phyloP scores from a whole-genome alignment of 2,113 vertebrate genomes.

The Petaurus breviceps region DNA sequence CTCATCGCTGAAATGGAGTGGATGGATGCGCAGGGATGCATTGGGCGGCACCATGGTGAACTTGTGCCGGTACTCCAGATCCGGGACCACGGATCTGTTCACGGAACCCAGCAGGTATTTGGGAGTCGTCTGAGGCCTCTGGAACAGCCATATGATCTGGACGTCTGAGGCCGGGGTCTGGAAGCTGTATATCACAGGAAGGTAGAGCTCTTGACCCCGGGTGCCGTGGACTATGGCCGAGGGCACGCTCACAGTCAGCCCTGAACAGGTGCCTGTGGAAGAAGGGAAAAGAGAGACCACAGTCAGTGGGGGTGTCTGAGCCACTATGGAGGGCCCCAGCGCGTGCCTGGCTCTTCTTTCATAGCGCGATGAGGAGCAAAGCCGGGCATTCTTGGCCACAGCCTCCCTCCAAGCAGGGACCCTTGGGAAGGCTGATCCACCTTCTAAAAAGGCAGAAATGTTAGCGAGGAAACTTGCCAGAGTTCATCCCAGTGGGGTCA shows the following conservation, averaged over 20 bases:
- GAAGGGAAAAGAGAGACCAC: background rate
- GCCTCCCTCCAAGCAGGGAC: too few relatives aligned
- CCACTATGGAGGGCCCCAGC: too few relatives aligned
- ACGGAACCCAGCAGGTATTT: slow-evolving; percentile 84
- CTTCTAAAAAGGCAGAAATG: too few relatives aligned
- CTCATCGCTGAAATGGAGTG: slow-evolving; percentile 83
- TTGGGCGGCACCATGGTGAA: slow-evolving; percentile 86
- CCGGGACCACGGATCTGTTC: slow-evolving; percentile 85
- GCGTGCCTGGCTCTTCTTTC: too few relatives aligned
- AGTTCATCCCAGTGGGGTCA: too few relatives aligned
- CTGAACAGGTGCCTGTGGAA: slow-evolving; percentile 80
- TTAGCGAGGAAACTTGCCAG: too few relatives aligned
- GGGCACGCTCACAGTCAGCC: slow-evolving; percentile 83
- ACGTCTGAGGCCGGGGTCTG: slow-evolving; percentile 82
- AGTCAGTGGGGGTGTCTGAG: background rate
- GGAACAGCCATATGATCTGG: slow-evolving; percentile 89
- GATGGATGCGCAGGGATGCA: slow-evolving; percentile 85
- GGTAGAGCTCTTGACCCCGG: slow-evolving; percentile 84
- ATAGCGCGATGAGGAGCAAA: too few relatives aligned
- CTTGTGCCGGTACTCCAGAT: slow-evolving; percentile 87
- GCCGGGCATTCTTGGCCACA: too few relatives aligned
- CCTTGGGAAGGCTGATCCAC: too few relatives aligned
- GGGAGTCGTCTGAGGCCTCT: slow-evolving; percentile 79
- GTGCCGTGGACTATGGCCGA: slow-evolving; percentile 84
- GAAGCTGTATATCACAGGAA: slow-evolving; percentile 85